Base-by-base conservation (phyloP, 2,113 vertebrate genomes). In the Nerophis ophidion region DNA sequence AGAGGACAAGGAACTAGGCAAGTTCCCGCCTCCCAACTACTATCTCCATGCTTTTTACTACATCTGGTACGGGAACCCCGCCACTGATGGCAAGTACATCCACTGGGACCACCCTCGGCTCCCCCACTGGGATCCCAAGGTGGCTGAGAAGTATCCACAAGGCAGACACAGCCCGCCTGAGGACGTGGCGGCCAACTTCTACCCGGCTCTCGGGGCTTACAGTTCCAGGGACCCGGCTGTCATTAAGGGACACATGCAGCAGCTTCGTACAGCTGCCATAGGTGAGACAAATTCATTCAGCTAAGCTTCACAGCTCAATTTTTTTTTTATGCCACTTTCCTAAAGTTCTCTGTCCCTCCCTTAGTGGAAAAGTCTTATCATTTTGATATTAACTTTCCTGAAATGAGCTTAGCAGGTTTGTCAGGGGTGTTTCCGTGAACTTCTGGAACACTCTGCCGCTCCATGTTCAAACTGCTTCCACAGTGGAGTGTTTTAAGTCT, bases 1-100 rank as follows among this genome's bases (percentile, higher is more conserved):
- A 40, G 62, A 71, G 4, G 60, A 66, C 2, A 77, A 61, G 48
- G 74, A 88, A 17, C 42, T 87, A 54, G 89, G 88, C 76, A 88
- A 81, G 15, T 78, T 90, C 9, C 90, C 92, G 76, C 79, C 91
- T 70, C 92, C 92, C 36, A 99, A 97, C 84, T 98, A 98, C 71
- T 91, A 94, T 49, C 75, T 99, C 9, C 97, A 99, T 67, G 84
- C 88, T 44, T 99, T 99, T 84, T 99, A 99, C 83, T 99, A 99
- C 38, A 83, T 75, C 0, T 99, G 97, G 97, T 99, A 90, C 81
- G 97, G 97, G 51, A 97, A 92, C 82, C 96, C 95, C 16, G 88
- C 91, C 75, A 93, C 91, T 79, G 92, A 99, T 79, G 93, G 95
- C 36, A 95, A 93, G 88, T 99, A 95, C 47, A 79, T 99, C 84